Percentiles rank a stretch among this genome's conserved stretches.
Evolutionary conservation across 2,888 invertebrate genomes (phyloP).

Genomic region (Parnassius glacialis): DNA sequence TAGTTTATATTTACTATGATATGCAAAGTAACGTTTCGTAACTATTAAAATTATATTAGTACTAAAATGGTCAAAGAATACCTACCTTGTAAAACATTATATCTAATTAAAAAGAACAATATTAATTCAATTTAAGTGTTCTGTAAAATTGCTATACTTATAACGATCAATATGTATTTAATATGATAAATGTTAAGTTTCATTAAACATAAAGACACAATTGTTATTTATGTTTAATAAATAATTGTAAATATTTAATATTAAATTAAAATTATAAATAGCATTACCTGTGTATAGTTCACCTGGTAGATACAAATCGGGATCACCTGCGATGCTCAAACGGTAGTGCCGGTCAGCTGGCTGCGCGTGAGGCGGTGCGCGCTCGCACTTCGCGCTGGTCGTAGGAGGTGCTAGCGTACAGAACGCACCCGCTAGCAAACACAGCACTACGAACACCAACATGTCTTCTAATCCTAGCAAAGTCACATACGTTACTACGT

Average conservation of each 20-base stretch:
- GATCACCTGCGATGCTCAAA: conserved; percentile 86
- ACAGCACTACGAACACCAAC: conserved; percentile 26
- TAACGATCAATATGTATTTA: neutral
- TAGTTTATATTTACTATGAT: too few relatives aligned
- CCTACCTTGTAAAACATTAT: too few relatives aligned
- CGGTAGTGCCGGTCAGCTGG: conserved; percentile 86
- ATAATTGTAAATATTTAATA: too few relatives aligned
- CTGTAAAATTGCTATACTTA: neutral
- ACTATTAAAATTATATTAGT: too few relatives aligned
- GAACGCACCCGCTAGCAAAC: conserved; percentile 19
- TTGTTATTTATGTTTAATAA: neutral
- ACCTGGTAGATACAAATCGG: conserved; percentile 87
- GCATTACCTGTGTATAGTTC: conserved; percentile 87
- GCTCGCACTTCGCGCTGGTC: conserved; percentile 43
- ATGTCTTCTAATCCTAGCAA: conserved; percentile 3
- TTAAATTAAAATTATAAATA: neutral
- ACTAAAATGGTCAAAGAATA: too few relatives aligned
- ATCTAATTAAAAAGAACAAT: too few relatives aligned
- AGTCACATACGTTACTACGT: too few relatives aligned
- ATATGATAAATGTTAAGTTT: too few relatives aligned
- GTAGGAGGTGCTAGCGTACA: conserved; percentile 26
- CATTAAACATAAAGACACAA: neutral
- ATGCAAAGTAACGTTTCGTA: too few relatives aligned
- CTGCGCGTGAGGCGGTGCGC: conserved; percentile 61
- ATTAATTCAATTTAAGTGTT: neutral